Evolutionary conservation across 2,888 invertebrate species (phyloP), one percentile per base, ranked within the genome.

Genomic region (Tinea trinotella): DNA sequence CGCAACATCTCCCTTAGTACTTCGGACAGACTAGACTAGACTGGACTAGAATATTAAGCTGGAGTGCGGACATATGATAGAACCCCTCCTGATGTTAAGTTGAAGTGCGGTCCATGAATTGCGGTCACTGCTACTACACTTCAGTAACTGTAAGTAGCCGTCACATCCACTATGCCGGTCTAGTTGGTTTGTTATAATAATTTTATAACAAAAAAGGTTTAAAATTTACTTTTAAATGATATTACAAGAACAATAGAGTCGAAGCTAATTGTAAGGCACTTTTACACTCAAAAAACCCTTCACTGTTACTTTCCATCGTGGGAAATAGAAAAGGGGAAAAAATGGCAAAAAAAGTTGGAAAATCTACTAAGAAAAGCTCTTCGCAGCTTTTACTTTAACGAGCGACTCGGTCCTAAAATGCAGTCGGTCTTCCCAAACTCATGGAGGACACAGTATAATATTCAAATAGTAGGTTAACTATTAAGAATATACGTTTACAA

Each of bases 321-420:
- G 7, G 15, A 15, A 40, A 40, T 3, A 40, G 35, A 35, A 35
- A 35, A 17, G 17, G 5, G 19, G n/a, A 46, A 46, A 40, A 40
- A 40, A 13, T 40, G 13, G 7, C 5, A 19, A 19, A 44, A 44
- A 46, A 46, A 46, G 18, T 46, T 18, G 46, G 7, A 46, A 46
- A 46, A 46, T 46, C 18, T 46, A 46, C 46, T n/a, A 46, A 46
- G 46, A 46, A 46, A 46, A 46, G 46, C 46, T 46, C 19, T 46
- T 46, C 10, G 19, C 24, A 50, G 50, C 50, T 50, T 50, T 50
- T 50, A 50, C 50, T 50, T 50, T 50, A 50, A 50, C 24, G 50
- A 50, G 22, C 50, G 18, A 13, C 13, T 50, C 50, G 50, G 13
- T 10, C 50, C 50, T 50, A 50, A 50, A 50, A 50, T 50, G 50